Percentiles rank a stretch among this genome's conserved stretches.
Evolutionary conservation across 2,888 invertebrate genomes (phyloP).

Genomic region (Morpho helenor): DNA sequence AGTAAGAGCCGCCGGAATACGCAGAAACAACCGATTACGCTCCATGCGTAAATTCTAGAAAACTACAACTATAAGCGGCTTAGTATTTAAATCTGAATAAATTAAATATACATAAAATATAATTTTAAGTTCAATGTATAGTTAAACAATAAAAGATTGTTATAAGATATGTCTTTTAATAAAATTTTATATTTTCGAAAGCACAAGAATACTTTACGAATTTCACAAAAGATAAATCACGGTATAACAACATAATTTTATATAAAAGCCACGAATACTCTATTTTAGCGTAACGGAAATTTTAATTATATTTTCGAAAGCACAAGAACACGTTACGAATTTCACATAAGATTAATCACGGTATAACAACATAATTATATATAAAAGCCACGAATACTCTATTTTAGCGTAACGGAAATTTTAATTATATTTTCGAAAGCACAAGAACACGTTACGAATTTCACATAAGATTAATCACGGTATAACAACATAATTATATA

Average conservation of each 20-base stretch:
- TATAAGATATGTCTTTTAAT: not conserved
- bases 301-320: conserved; percentile 1
- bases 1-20: conserved; percentile 82
- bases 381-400: too few species aligned
- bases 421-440: conserved; percentile 1
- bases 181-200: conserved; percentile 1
- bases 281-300: too few species aligned
- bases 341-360: not conserved
- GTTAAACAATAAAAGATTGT: conserved; percentile 5
- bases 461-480: not conserved
- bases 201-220: conserved; percentile 2
- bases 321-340: conserved; percentile 4
- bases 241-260: too few species aligned
- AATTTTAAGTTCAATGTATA: not conserved
- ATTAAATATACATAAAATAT: too few species aligned
- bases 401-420: too few species aligned
- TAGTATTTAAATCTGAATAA: too few species aligned
- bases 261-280: too few species aligned
- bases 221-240: not conserved
- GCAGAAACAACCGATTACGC: conserved; percentile 80
- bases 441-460: conserved; percentile 6
- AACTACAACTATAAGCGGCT: not conserved
- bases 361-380: too few species aligned
- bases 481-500: too few species aligned
- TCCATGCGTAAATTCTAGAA: conserved; percentile 80